These are phyloP conservation scores for Encarsia formosa DNA, from an alignment of 2,888 invertebrate species.

Conservation along the genomic window DNA sequence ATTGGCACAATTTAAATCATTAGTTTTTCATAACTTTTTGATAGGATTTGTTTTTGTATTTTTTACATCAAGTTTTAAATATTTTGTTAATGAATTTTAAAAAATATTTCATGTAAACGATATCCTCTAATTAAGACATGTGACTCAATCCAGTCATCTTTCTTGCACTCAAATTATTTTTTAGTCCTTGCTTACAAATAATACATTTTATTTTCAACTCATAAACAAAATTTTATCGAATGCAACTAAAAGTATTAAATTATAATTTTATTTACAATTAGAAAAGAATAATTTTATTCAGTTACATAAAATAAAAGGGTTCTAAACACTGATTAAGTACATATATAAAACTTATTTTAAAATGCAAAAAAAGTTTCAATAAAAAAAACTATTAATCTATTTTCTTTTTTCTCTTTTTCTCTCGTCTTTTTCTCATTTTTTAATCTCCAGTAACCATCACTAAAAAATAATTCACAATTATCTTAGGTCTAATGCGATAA, in stretches of 20 bases:
- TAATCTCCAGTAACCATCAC: not conserved
- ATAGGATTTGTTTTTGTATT: no score
- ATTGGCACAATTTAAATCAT: no score
- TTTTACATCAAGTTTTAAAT: no score
- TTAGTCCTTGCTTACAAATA: conserved; percentile 6
- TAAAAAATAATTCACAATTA: conserved; percentile 16
- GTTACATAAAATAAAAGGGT: conserved; percentile 7
- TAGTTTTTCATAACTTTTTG: no score
- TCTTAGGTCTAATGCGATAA: conserved; percentile 10
- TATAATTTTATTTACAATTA: conserved; percentile 18
- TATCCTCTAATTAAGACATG: no score
- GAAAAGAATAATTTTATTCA: not conserved
- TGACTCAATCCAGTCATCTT: no score
- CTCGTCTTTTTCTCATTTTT: not conserved
- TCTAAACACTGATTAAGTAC: conserved; percentile 19
- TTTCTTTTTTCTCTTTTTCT: conserved; percentile 3
- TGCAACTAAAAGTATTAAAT: not conserved
- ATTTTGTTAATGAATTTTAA: no score
- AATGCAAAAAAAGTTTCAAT: conserved; percentile 9
- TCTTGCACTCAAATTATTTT: no score
- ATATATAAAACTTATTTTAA: conserved; percentile 10
- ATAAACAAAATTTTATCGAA: not conserved
- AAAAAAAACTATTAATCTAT: no score
- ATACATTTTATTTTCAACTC: not conserved
- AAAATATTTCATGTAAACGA: no score